phyloP scores from a whole-genome alignment of 2,888 invertebrate genomes.

The Leucoma salicis region DNA sequence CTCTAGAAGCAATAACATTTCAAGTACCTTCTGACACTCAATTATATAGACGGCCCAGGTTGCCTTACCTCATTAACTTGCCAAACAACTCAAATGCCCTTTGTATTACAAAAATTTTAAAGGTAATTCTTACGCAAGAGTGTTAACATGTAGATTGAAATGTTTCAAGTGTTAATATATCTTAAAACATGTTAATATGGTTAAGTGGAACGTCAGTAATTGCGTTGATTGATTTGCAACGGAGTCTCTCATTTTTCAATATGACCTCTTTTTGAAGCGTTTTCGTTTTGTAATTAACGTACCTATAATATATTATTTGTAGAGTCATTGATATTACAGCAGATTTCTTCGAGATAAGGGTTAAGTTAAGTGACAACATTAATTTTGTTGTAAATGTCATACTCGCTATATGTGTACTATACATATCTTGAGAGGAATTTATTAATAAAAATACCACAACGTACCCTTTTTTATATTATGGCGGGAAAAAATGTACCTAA shows the following conservation, averaged over 20 bases:
- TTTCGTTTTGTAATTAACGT: constrained; percentile 22
- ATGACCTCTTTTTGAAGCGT: constrained; percentile 9
- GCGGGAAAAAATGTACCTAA: too few species aligned
- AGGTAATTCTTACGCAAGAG: constrained; percentile 54
- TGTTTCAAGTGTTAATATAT: constrained; percentile 55
- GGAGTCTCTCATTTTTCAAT: constrained; percentile 36
- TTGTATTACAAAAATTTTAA: constrained; percentile 56
- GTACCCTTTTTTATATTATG: too few species aligned
- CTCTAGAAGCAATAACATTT: constrained; percentile 13
- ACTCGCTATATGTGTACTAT: neutral
- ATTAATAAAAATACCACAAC: too few species aligned
- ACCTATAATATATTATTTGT: too few species aligned
- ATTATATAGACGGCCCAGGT: constrained; percentile 39
- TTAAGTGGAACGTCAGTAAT: constrained; percentile 65
- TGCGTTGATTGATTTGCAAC: constrained; percentile 64
- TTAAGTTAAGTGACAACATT: constrained; percentile 1
- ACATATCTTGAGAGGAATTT: too few species aligned
- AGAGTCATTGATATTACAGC: constrained; percentile 12
- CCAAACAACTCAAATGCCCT: constrained; percentile 50
- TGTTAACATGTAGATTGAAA: constrained; percentile 50
- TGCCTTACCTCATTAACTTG: constrained; percentile 42
- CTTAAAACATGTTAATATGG: constrained; percentile 57
- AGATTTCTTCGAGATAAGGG: constrained; percentile 3
- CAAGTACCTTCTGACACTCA: constrained; percentile 26
- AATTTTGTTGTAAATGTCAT: constrained; percentile 3